A percentile compares a stretch with the other conserved stretches of the same genome.
Conservation (phyloP, 2,888 invertebrate genomes). For the Phymatocera aterrima region DNA sequence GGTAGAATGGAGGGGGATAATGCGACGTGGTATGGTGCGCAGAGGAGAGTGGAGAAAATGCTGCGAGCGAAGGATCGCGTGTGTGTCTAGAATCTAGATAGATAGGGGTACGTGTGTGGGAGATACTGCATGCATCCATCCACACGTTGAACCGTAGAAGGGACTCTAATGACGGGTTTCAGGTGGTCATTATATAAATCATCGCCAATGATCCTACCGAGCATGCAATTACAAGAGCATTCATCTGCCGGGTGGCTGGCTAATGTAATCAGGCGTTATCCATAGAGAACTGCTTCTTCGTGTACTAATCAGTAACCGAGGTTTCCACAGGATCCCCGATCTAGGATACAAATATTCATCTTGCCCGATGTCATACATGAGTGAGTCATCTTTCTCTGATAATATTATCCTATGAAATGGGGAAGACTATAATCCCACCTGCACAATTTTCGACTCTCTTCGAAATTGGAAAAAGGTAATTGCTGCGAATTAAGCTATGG, state of each 20-base stretch:
- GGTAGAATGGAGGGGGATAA: background rate
- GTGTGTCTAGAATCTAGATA: no score
- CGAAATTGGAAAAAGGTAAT: background rate
- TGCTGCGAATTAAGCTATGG: background rate
- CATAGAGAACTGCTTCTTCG: background rate
- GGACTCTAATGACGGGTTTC: constrained; percentile 46
- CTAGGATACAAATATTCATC: constrained; percentile 2
- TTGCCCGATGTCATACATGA: no score
- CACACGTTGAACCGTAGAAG: constrained; percentile 9
- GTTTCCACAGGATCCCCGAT: background rate
- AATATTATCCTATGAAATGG: no score
- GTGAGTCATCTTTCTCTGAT: background rate
- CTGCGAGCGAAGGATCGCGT: background rate
- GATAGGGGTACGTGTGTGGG: background rate
- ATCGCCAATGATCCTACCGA: constrained; percentile 47
- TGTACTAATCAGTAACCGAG: background rate
- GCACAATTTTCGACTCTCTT: background rate
- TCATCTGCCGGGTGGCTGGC: constrained; percentile 32
- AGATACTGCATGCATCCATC: background rate
- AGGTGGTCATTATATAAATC: constrained; percentile 47
- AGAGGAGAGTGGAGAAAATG: background rate
- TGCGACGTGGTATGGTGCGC: background rate
- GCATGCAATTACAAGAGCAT: constrained; percentile 45
- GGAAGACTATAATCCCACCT: no score
- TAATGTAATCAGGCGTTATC: constrained; percentile 43